Evolutionary conservation across 2,113 vertebrate species (phyloP).

Genomic region (Boleophthalmus pectinirostris): DNA sequence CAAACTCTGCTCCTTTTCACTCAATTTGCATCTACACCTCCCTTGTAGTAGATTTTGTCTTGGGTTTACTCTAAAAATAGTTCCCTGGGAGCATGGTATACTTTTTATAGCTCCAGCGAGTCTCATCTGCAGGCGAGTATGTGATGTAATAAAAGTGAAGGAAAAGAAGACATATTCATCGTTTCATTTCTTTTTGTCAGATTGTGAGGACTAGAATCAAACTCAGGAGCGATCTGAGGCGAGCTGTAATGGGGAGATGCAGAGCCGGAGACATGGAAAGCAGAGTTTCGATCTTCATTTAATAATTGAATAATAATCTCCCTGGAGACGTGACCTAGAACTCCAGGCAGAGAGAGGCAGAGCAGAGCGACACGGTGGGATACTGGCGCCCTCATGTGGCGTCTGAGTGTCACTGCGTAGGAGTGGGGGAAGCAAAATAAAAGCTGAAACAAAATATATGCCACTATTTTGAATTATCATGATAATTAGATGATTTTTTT

Average conservation of each 20-base stretch:
- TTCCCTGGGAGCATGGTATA: conserved; percentile 54
- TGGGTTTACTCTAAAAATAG: conserved; percentile 57
- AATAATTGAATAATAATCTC: conserved; percentile 87
- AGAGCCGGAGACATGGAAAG: conserved; percentile 57
- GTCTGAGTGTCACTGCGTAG: conserved; percentile 27
- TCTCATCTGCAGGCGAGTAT: conserved; percentile 50
- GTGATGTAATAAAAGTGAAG: conserved; percentile 52
- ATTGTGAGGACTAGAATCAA: conserved; percentile 19
- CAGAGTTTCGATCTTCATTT: conserved; percentile 81
- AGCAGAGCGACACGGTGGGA: conserved; percentile 14
- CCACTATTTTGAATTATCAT: no score
- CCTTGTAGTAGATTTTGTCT: conserved; percentile 28
- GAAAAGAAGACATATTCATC: conserved; percentile 51
- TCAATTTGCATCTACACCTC: conserved; percentile 59
- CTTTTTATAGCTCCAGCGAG: conserved; percentile 33
- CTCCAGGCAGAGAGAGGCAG: conserved; percentile 45
- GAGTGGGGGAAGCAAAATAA: neutral
- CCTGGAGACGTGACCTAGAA: conserved; percentile 82
- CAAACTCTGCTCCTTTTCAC: conserved; percentile 44
- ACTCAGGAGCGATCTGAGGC: conserved; percentile 45
- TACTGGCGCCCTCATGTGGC: conserved; percentile 78
- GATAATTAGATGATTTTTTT: no score
- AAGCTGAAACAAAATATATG: no score
- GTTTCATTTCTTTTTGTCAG: conserved; percentile 29
- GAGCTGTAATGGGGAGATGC: conserved; percentile 53